Base-by-base conservation (phyloP, 2,888 invertebrate genomes). In the Drosophila eohydei region DNA sequence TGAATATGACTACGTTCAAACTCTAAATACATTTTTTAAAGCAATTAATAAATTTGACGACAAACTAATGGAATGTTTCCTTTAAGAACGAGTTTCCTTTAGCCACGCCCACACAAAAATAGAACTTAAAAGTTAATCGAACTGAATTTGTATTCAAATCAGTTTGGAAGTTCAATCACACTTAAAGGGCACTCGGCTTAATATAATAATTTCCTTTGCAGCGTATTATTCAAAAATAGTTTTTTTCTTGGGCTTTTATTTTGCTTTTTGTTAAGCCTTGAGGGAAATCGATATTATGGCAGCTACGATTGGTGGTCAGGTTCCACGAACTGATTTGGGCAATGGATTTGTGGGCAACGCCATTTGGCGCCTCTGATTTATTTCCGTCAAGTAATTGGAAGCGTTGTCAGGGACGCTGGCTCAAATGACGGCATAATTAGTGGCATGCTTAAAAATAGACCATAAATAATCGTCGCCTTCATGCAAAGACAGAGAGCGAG, bases 401-500 rank as follows among this genome's bases (percentile, higher is more conserved):
- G 76, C 84, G 80, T 88, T 78, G 78, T 73, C 69, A 71, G 50
- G 71, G 58, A 50, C 61, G 74, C 44, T 55, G 68, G 74, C 76
- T 89, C 89, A 81, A 84, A 89, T 84, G 81, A 74, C 68, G 63
- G 73, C 84, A 87, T 85, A 85, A 85, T 85, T 85, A 89, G 89
- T 89, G 80, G 85, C 73, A 34, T 80, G 67, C 85, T 87, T 78
- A 87, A 87, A 85, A 89, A 87, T 89, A 89, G 82, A 81, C 80
- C 84, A 85, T 85, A 89, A 85, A 85, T 89, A 85, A 89, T 84
- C 80, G 89, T 71, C 61, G 87, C 80, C 83, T 70, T 61, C 74
- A 40, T 6, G n/a, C 14, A 41, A 40, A 8, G 38, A n/a, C 51
- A 38, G 41, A 7, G 14, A 16, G 32, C 4, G 9, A 2, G 4